A percentile compares a stretch with the other conserved stretches of the same genome.
Conservation (phyloP, 2,888 invertebrate species). For the Drosophila ustulata region DNA sequence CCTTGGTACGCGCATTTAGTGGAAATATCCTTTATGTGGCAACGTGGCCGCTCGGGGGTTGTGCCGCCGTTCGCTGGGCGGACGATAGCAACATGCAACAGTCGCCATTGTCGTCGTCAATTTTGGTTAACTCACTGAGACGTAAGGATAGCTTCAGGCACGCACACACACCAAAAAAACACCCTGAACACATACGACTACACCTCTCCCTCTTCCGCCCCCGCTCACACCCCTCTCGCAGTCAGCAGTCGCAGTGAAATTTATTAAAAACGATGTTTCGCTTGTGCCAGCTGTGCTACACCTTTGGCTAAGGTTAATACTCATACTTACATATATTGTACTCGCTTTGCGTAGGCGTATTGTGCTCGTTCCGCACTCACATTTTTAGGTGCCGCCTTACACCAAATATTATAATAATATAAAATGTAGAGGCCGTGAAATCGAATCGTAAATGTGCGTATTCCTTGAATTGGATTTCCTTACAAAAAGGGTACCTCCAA, state of each 20-base stretch:
- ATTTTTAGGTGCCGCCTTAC: conserved; percentile 3
- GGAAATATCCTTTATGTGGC: conserved; percentile 54
- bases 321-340: background rate
- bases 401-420: conserved; percentile 50
- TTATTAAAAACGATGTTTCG: conserved; percentile 54
- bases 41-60: conserved; percentile 34
- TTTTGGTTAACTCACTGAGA: conserved; percentile 32
- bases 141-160: conserved; percentile 38
- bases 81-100: conserved; percentile 54
- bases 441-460: conserved; percentile 65
- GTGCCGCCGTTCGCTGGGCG: conserved; percentile 21
- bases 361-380: background rate
- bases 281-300: conserved; percentile 19
- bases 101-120: conserved; percentile 41
- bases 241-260: conserved; percentile 39
- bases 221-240: background rate
- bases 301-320: conserved; percentile 40
- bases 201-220: conserved; percentile 5
- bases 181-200: conserved; percentile 26
- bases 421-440: conserved; percentile 59
- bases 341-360: background rate
- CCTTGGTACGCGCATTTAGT: conserved; percentile 53
- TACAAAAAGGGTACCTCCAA: background rate
- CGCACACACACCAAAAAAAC: conserved; percentile 13
- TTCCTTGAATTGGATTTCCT: conserved; percentile 17